Percentiles rank a stretch among this genome's conserved stretches.
Conservation (phyloP, 2,113 vertebrate species). For the Equus quagga region DNA sequence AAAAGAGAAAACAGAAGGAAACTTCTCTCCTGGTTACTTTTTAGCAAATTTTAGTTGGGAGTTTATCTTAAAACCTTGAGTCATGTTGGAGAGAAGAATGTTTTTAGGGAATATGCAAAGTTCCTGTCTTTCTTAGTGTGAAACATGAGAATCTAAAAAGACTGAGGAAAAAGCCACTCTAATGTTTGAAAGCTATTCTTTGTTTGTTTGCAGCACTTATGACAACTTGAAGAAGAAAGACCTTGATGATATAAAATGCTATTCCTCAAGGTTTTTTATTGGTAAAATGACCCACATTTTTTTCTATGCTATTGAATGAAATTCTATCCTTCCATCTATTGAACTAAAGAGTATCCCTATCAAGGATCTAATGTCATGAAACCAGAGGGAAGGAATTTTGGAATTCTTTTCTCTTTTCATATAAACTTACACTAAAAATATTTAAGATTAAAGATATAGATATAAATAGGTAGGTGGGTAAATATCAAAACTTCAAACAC, state of each 20-base stretch:
- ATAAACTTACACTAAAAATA: constrained; percentile 20
- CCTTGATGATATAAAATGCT: constrained; percentile 34
- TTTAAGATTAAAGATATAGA: background rate
- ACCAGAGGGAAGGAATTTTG: constrained; percentile 32
- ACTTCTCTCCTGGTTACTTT: constrained; percentile 31
- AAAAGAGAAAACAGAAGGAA: constrained; percentile 32
- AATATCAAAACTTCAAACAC: background rate
- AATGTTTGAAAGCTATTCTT: constrained; percentile 2
- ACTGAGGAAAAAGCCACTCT: background rate
- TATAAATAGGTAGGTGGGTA: background rate
- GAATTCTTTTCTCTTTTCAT: background rate
- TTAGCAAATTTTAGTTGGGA: constrained; percentile 12
- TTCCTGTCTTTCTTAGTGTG: background rate
- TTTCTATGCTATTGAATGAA: constrained; percentile 31
- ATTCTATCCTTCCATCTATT: constrained; percentile 36
- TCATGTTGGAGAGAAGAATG: background rate
- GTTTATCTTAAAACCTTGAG: constrained; percentile 48
- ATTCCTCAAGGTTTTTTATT: constrained; percentile 46
- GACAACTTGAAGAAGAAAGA: constrained; percentile 40
- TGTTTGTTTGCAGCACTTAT: background rate
- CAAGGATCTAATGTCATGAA: background rate
- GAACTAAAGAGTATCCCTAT: background rate
- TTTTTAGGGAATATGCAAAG: constrained; percentile 46
- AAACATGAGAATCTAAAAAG: constrained; percentile 28
- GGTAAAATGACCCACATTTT: background rate